Conservation (phyloP, 1,140 invertebrate genomes). For the Ooceraea biroi region DNA sequence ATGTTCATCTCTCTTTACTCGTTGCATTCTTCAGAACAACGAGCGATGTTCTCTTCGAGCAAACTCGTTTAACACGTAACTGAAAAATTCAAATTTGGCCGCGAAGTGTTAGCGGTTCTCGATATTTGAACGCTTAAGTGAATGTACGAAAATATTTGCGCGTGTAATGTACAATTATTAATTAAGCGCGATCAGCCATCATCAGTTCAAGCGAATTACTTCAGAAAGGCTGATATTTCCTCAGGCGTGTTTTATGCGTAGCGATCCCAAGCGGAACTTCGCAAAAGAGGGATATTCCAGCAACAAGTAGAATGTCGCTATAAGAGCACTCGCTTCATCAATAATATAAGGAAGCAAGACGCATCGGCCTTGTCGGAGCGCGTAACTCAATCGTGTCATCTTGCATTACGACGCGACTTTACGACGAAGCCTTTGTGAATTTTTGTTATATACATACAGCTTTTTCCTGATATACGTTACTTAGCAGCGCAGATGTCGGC, state of each 20-base stretch:
- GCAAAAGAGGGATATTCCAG: constrained; percentile 33
- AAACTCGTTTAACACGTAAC: constrained; percentile 1
- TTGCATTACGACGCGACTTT: no score
- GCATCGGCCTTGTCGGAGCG: not conserved
- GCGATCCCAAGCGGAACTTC: not conserved
- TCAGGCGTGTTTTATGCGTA: not conserved
- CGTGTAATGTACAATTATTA: not conserved
- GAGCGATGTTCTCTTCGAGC: not conserved
- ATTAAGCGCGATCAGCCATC: constrained; percentile 4
- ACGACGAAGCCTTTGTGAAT: constrained; percentile 9
- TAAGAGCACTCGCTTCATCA: constrained; percentile 17
- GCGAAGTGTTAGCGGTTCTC: not conserved
- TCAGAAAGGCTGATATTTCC: constrained; percentile 11
- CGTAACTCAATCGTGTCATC: constrained; percentile 15
- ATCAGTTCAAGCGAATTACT: not conserved
- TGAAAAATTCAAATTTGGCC: not conserved
- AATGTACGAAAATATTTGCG: not conserved
- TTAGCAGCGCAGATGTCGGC: not conserved
- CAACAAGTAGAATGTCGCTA: constrained; percentile 38
- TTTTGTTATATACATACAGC: not conserved
- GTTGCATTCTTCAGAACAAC: not conserved
- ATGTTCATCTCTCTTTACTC: not conserved
- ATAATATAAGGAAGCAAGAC: constrained; percentile 37
- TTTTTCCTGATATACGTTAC: constrained; percentile 23
- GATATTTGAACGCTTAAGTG: not conserved